phyloP scores from a whole-genome alignment of 2,797 vertebrate species.

The Huso huso region DNA sequence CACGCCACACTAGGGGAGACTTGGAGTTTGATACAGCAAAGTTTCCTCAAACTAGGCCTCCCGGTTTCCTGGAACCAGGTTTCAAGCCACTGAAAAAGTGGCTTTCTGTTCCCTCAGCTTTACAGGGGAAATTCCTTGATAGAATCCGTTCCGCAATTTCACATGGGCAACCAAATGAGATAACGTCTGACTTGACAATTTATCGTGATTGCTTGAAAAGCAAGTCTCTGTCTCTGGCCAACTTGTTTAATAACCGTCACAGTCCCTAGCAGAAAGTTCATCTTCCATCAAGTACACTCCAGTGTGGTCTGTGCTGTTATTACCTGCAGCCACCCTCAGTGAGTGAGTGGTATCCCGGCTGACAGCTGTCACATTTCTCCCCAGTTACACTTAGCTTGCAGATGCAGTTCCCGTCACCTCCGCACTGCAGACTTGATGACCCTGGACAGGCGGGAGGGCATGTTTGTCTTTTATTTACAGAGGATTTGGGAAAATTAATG shows the following conservation, averaged over 20 bases:
- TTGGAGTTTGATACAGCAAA: too few relatives aligned
- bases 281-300: constrained; percentile 5
- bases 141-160: constrained; percentile 9
- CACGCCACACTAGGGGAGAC: too few relatives aligned
- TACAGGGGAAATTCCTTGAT: too few relatives aligned
- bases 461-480: background rate
- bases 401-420: constrained; percentile 59
- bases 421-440: constrained; percentile 66
- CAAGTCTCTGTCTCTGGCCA: constrained; percentile 7
- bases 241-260: constrained; percentile 4
- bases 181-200: background rate
- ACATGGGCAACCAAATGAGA: constrained; percentile 9
- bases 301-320: constrained; percentile 20
- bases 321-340: constrained; percentile 79
- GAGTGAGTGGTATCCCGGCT: constrained; percentile 76
- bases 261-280: too few relatives aligned
- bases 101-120: too few relatives aligned
- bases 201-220: constrained; percentile 8
- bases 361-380: constrained; percentile 80
- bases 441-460: constrained; percentile 43
- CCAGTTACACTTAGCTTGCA: constrained; percentile 72
- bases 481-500: background rate
- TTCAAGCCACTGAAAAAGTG: too few relatives aligned
- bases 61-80: too few relatives aligned
- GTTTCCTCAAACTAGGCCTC: too few relatives aligned